phyloP scores from a whole-genome alignment of 2,888 invertebrate species.

The Sarcophaga carnaria region DNA sequence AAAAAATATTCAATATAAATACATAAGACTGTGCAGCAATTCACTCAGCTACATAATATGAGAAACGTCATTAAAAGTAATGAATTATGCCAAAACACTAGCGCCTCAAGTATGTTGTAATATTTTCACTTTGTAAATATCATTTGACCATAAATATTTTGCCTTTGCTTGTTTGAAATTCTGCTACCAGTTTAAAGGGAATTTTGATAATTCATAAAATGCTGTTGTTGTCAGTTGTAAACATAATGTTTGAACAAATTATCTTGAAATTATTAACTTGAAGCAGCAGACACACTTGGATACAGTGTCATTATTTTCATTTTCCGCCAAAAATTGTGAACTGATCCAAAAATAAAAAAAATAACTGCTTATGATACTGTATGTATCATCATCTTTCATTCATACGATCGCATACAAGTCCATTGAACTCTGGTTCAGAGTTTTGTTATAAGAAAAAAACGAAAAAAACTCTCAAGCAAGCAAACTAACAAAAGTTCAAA shows the following conservation, averaged over 20 bases:
- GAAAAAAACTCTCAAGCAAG: background rate
- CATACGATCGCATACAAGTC: constrained; percentile 6
- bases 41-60: too few species aligned
- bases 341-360: background rate
- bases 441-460: background rate
- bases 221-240: background rate
- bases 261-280: constrained; percentile 8
- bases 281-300: background rate
- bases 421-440: constrained; percentile 27
- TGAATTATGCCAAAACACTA: too few species aligned
- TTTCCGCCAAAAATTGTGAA: background rate
- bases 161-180: background rate
- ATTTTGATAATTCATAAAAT: background rate
- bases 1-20: too few species aligned
- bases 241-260: constrained; percentile 19
- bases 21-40: too few species aligned
- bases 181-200: background rate
- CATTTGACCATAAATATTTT: background rate
- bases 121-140: background rate
- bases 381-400: constrained; percentile 23
- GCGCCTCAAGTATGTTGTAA: background rate
- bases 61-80: too few species aligned
- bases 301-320: background rate
- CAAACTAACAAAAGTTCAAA: constrained; percentile 1
- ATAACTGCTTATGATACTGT: background rate